These are phyloP conservation scores for Reticulitermes speratus DNA, from an alignment of 1,140 invertebrate genomes.

Conservation along the genomic window DNA sequence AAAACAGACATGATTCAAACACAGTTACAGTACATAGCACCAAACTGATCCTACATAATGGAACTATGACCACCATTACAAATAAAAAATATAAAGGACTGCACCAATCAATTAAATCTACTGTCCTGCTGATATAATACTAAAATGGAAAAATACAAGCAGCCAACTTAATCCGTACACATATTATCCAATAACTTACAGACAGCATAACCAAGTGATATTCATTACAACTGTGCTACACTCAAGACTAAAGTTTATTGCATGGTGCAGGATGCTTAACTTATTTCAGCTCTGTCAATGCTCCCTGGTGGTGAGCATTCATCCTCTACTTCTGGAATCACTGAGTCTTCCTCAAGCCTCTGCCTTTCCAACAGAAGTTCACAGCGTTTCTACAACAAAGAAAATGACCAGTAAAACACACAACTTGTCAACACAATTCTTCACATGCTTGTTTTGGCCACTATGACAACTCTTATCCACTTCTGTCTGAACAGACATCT, in stretches of 20 bases:
- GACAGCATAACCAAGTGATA: background rate
- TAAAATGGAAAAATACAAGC: background rate
- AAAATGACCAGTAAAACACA: too few species aligned
- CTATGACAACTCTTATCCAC: too few species aligned
- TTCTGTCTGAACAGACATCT: too few species aligned
- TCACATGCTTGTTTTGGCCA: too few species aligned
- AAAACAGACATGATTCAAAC: too few species aligned
- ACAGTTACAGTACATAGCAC: background rate
- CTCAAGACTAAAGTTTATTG: background rate
- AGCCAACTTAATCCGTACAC: background rate
- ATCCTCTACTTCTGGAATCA: conserved; percentile 60
- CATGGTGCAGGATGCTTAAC: background rate
- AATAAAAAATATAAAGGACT: background rate
- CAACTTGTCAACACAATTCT: too few species aligned
- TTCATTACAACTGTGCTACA: background rate
- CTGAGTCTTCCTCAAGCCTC: conserved; percentile 57
- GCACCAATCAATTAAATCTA: background rate
- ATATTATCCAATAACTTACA: background rate
- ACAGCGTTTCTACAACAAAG: conserved; percentile 54
- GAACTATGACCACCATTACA: too few species aligned
- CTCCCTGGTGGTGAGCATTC: conserved; percentile 30
- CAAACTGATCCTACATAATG: background rate
- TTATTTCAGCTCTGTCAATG: conserved; percentile 11
- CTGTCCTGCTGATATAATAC: background rate
- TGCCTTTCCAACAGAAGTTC: conserved; percentile 54